phyloP scores from a whole-genome alignment of 2,113 vertebrate genomes.

The Stegastes partitus region DNA sequence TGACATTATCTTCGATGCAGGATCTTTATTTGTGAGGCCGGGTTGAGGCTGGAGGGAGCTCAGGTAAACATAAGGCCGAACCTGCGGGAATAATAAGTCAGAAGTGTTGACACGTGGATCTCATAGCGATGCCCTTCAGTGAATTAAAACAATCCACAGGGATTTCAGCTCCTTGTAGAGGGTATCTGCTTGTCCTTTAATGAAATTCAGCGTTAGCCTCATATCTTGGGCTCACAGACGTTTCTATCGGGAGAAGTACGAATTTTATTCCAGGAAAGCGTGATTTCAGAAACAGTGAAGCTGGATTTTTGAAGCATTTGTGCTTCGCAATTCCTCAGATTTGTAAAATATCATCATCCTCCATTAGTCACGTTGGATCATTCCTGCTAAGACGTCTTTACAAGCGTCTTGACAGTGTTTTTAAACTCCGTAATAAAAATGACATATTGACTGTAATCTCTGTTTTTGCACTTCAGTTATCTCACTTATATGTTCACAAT shows the following conservation, averaged over 20 bases:
- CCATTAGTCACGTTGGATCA: no score
- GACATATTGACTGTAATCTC: constrained; percentile 30
- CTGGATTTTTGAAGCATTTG: not conserved
- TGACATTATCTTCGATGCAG: constrained; percentile 43
- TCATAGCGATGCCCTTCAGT: constrained; percentile 48
- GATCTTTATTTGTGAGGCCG: constrained; percentile 45
- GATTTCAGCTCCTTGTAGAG: constrained; percentile 45
- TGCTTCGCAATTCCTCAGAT: no score
- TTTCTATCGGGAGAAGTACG: not conserved
- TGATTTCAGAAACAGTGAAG: constrained; percentile 3
- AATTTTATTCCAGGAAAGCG: not conserved
- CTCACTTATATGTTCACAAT: constrained; percentile 42
- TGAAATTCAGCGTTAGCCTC: constrained; percentile 40
- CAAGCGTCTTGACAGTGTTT: constrained; percentile 9
- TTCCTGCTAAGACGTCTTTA: not conserved
- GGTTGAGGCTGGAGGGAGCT: constrained; percentile 28
- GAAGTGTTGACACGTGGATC: constrained; percentile 61
- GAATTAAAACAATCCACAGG: constrained; percentile 57
- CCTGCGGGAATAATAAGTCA: constrained; percentile 58
- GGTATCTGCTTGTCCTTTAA: constrained; percentile 43
- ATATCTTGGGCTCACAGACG: not conserved
- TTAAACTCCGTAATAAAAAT: constrained; percentile 2
- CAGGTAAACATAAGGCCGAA: constrained; percentile 60
- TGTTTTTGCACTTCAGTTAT: constrained; percentile 40
- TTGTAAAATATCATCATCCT: no score